Evolutionary conservation across 2,797 vertebrate species (phyloP), one percentile per base, ranked within the genome.

Genomic region (Urophycis tenuis): DNA sequence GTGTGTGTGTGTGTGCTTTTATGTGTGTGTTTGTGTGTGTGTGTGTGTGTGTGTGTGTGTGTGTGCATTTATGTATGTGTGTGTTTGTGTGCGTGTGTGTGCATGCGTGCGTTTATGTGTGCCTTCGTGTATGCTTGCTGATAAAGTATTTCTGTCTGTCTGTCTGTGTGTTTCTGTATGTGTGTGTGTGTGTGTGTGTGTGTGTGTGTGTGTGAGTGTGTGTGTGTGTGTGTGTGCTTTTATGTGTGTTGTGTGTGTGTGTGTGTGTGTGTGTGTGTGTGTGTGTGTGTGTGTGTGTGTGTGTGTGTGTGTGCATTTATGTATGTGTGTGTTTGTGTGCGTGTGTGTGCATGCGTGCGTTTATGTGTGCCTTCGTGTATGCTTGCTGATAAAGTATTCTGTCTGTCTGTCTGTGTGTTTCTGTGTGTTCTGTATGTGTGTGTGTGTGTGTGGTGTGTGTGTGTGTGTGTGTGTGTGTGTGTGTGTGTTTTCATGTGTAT

Each of bases 21-120:
- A 35, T 74, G 29, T 14, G 73, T 49, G 39, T 74, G 39, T 1
- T 25, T 31, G 35, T 73, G n/a, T 41, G n/a, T 36, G 19, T 73
- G n/a, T 74, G 36, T 74, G 73, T 74, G 29, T 74, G 3, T 45
- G 73, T 74, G 73, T 49, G 73, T 74, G 72, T 41, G 72, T 73
- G n/a, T 34, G 31, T 71, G 70, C 14, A n/a, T 71, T 5, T 19
- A 33, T 72, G 33, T 35, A 33, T 72, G 33, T 35, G 71, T 72
- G 71, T n/a, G 33, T 72, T 32, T n/a, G 71, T 35, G 71, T 12
- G 33, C 29, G 30, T 60, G 29, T 60, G 41, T 33, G 33, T 39
- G 19, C 10, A 29, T 8, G 22, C 34, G 12, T 33, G 15, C 19
- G 32, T 35, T 6, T 72, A 19, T 22, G 33, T 72, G 33, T 22